Evolutionary conservation across 2,797 vertebrate genomes (phyloP).

Genomic region (Takifugu rubripes): DNA sequence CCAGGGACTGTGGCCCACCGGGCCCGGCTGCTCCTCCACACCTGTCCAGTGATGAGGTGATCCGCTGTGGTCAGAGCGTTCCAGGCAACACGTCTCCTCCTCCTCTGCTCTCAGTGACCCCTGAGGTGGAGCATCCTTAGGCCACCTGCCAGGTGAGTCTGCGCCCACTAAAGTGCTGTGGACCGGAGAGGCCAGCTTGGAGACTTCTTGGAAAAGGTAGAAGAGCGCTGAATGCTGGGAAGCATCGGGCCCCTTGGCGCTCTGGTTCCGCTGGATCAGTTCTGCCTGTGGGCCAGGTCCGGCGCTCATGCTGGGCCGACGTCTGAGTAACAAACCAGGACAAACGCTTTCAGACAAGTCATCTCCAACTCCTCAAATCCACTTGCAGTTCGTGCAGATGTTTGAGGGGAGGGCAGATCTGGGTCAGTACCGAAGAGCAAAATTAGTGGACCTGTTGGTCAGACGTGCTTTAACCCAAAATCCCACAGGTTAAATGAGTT

Average conservation of each 20-base stretch:
- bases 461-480: too few relatives aligned
- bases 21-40: constrained; percentile 10
- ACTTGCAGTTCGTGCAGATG: too few relatives aligned
- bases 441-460: too few relatives aligned
- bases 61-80: constrained; percentile 1
- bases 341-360: constrained; percentile 7
- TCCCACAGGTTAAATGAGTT: too few relatives aligned
- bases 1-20: constrained; percentile 60
- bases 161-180: constrained; percentile 27
- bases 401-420: too few relatives aligned
- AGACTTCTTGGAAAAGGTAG: constrained; percentile 77
- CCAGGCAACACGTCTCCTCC: constrained; percentile 9
- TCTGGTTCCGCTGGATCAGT: constrained; percentile 39
- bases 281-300: constrained; percentile 27
- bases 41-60: constrained; percentile 10
- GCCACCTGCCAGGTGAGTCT: constrained; percentile 13
- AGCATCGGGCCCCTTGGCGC: constrained; percentile 37
- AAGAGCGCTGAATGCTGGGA: constrained; percentile 55
- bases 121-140: constrained; percentile 10
- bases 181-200: constrained; percentile 62
- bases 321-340: constrained; percentile 23
- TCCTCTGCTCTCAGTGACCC: background rate
- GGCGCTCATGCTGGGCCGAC: constrained; percentile 55
- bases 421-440: too few relatives aligned
- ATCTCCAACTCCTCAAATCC: background rate